Conservation (phyloP, 2,113 vertebrate genomes). For the Bothrops jararaca region DNA sequence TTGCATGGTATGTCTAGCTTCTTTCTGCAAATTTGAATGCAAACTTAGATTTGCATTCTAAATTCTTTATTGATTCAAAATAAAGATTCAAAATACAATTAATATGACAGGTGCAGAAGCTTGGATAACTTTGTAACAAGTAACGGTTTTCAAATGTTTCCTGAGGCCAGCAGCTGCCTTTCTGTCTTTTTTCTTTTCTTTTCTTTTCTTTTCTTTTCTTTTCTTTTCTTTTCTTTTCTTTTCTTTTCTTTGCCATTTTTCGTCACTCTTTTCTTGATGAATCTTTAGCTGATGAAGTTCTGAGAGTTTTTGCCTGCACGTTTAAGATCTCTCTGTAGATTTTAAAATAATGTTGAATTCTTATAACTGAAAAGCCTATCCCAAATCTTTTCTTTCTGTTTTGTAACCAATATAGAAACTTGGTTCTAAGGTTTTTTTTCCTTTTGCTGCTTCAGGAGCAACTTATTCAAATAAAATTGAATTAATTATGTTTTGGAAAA, state of each 20-base stretch:
- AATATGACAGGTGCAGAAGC: background rate
- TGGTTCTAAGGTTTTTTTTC: background rate
- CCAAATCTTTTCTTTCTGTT: background rate
- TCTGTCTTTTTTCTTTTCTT: background rate
- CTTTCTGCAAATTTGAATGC: background rate
- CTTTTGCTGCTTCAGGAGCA: background rate
- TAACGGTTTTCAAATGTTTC: background rate
- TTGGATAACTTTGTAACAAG: background rate
- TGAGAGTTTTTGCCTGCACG: background rate
- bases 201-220: background rate
- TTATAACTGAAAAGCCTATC: background rate
- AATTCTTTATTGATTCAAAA: background rate
- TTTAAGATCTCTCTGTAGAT: background rate
- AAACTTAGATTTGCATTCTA: background rate
- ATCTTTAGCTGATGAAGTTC: background rate
- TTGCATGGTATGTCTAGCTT: background rate
- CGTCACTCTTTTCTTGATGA: background rate
- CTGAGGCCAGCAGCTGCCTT: background rate
- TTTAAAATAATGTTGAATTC: background rate
- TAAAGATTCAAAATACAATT: background rate
- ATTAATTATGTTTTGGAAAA: background rate
- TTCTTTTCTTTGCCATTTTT: background rate
- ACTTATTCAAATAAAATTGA: background rate
- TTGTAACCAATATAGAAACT: background rate
- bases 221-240: background rate